A percentile compares a stretch with the other conserved stretches of the same genome.
These are phyloP conservation scores for Drosophila rubida DNA, from an alignment of 2,888 invertebrate species.

Conservation along the genomic window DNA sequence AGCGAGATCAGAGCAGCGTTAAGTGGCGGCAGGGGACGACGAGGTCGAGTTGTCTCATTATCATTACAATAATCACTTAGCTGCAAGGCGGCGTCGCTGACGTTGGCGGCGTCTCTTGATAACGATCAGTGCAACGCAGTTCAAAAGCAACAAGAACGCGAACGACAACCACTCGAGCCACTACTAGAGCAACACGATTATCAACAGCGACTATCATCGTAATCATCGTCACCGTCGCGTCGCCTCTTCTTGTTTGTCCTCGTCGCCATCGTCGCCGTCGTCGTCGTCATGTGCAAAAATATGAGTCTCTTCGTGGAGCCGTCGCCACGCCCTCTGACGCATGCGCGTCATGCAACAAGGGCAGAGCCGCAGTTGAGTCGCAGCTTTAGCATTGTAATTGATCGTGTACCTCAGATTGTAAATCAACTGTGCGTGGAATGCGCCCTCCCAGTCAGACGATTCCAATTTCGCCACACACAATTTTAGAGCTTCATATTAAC, in stretches of 20 bases:
- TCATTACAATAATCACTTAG: slow-evolving; percentile 76
- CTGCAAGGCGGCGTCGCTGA: slow-evolving; percentile 41
- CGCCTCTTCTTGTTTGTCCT: not conserved
- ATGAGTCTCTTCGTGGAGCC: slow-evolving; percentile 13
- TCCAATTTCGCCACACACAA: slow-evolving; percentile 17
- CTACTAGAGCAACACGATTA: slow-evolving; percentile 36
- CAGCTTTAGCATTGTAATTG: slow-evolving; percentile 43
- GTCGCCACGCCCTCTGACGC: slow-evolving; percentile 47
- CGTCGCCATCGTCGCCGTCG: slow-evolving; percentile 17
- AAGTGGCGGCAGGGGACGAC: not conserved
- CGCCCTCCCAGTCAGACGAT: slow-evolving; percentile 33
- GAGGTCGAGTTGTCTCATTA: slow-evolving; percentile 67
- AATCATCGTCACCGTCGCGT: slow-evolving; percentile 27
- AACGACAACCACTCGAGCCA: slow-evolving; percentile 20
- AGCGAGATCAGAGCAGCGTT: not conserved
- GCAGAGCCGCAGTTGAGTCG: slow-evolving; percentile 30
- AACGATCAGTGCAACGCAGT: slow-evolving; percentile 51
- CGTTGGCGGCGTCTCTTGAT: slow-evolving; percentile 64
- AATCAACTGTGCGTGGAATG: slow-evolving; percentile 41
- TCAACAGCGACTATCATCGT: slow-evolving; percentile 32
- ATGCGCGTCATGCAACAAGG: slow-evolving; percentile 33
- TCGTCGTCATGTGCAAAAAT: slow-evolving; percentile 45
- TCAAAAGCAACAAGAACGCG: slow-evolving; percentile 2
- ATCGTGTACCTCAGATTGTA: slow-evolving; percentile 51
- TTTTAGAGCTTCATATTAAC: slow-evolving; percentile 10